phyloP scores from a whole-genome alignment of 2,797 vertebrate genomes.

The Catostomus latipinnis region DNA sequence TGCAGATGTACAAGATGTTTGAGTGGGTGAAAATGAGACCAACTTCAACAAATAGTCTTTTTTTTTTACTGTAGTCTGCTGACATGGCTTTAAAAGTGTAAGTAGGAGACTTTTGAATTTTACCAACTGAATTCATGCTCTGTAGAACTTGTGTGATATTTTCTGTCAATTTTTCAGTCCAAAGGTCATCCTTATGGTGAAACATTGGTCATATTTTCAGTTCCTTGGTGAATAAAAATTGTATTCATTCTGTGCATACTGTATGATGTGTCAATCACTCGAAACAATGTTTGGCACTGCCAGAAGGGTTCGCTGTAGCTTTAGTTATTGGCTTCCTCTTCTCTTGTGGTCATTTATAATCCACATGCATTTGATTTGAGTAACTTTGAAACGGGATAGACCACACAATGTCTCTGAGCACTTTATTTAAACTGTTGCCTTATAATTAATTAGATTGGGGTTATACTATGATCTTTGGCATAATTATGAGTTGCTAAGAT shows the following conservation, averaged over 20 bases:
- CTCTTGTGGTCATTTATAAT: too few relatives aligned
- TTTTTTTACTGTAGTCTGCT: neutral
- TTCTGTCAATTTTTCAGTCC: slow-evolving; percentile 62
- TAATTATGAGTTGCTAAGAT: too few relatives aligned
- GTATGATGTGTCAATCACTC: neutral
- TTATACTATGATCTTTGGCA: too few relatives aligned
- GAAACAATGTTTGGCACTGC: neutral
- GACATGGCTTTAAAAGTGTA: neutral
- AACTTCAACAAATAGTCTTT: neutral
- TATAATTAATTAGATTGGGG: too few relatives aligned
- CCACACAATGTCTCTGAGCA: too few relatives aligned
- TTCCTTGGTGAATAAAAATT: slow-evolving; percentile 79
- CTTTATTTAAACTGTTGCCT: too few relatives aligned
- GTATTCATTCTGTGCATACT: slow-evolving; percentile 63
- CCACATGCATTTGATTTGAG: too few relatives aligned
- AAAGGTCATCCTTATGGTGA: slow-evolving; percentile 68
- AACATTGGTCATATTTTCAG: slow-evolving; percentile 70
- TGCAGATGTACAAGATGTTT: slow-evolving; percentile 7
- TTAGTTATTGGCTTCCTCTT: too few relatives aligned
- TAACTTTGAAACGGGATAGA: too few relatives aligned
- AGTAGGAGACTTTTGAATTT: neutral
- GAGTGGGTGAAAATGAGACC: neutral
- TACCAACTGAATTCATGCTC: slow-evolving; percentile 64
- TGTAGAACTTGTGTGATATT: slow-evolving; percentile 60
- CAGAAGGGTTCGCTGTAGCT: slow-evolving; percentile 21